phyloP scores from a whole-genome alignment of 2,888 invertebrate genomes.

The Heteromurus nitidus region DNA sequence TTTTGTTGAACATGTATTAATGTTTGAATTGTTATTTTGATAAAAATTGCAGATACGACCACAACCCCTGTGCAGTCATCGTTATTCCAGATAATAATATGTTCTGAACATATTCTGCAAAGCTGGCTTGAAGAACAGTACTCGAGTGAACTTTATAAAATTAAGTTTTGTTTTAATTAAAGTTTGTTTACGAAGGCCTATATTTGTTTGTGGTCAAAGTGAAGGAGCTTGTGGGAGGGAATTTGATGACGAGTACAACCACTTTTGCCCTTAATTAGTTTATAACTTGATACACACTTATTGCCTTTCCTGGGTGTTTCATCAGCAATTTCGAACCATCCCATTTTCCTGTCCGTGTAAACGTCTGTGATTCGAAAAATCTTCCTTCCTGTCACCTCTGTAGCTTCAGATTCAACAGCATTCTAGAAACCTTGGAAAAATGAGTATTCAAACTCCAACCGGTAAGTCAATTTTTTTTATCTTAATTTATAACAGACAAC shows the following conservation, averaged over 20 bases:
- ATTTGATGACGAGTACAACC: slow-evolving; percentile 5
- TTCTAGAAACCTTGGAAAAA: slow-evolving; percentile 18
- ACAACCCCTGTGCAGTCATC: too few relatives aligned
- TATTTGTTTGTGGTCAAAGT: too few relatives aligned
- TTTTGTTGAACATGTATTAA: too few relatives aligned
- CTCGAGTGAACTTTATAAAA: too few relatives aligned
- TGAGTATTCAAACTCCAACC: slow-evolving; percentile 63
- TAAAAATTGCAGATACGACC: too few relatives aligned
- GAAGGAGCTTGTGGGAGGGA: too few relatives aligned
- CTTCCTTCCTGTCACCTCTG: neutral
- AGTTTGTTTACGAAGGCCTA: too few relatives aligned
- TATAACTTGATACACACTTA: neutral
- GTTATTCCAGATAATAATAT: too few relatives aligned
- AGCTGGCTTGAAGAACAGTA: too few relatives aligned
- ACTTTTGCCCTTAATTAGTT: neutral
- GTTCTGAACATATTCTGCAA: too few relatives aligned
- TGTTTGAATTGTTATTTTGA: too few relatives aligned
- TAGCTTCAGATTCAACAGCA: neutral
- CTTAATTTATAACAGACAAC: neutral
- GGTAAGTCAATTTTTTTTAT: slow-evolving; percentile 40
- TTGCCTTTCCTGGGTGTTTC: slow-evolving; percentile 46
- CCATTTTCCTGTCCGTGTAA: slow-evolving; percentile 8
- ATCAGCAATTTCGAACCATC: neutral
- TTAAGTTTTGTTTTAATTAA: too few relatives aligned
- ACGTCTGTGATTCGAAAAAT: slow-evolving; percentile 28